Base-by-base conservation (phyloP, 2,113 vertebrate species). In the Entomyzon cyanotis region DNA sequence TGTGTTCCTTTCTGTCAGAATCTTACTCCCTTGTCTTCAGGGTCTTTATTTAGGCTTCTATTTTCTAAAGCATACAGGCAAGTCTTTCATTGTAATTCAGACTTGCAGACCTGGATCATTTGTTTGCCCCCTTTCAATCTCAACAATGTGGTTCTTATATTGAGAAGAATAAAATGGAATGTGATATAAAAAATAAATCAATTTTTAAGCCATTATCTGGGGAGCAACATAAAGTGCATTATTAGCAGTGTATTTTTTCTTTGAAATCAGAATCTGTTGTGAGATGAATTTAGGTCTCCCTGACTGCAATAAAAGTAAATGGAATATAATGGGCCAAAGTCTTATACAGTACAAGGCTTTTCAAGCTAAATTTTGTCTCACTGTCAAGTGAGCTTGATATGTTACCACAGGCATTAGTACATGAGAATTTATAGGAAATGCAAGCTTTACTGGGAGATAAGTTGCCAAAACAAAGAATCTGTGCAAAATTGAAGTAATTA, bases 61-160 rank as follows among this genome's bases (percentile, higher is more conserved):
- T 94, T 90, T 89, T 85, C 67, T 78, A 82, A 92, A 58, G 16
- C 49, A 50, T 55, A 50, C 28, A 56, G 47, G 17, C 11, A 88
- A 91, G 77, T 58, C 24, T 41, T 86, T 55, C 30, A 47, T 78
- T 78, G 16, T 75, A 64, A 87, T 89, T 90, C 42, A 89, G 39
- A 56, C n/a, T 73, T 94, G 21, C 6, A 90, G 65, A 89, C 35
- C 63, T 79, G 53, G 46, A 89, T 91, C 5, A 50, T 82, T 84
- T 95, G 15, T 90, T 95, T 96, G 41, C 47, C 25, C 18, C 30
- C 79, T 91, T 94, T 92, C 73, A 82, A 18, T 90, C 20, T 93
- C 77, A 92, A 63, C 69, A 94, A 89, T 41, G 12, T 50, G 46
- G 33, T 87, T 84, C 33, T 85, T 84, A 28, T 17, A 89, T 5